A percentile compares a stretch with the other conserved stretches of the same genome.
phyloP scores from a whole-genome alignment of 2,888 invertebrate genomes.

The Chrysolina americana region DNA sequence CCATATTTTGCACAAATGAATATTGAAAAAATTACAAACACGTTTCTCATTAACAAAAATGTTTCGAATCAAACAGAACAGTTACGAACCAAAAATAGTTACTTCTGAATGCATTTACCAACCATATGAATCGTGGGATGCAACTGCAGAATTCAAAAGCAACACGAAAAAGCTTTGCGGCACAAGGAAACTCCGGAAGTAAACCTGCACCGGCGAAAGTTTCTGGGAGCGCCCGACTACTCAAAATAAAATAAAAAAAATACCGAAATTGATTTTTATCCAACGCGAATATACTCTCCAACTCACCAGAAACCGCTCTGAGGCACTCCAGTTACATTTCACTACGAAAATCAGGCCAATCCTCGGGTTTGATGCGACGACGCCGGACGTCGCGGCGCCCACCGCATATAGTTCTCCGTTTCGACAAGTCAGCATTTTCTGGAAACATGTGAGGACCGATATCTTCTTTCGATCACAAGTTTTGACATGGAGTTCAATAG shows the following conservation, averaged over 20 bases:
- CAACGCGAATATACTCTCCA: neutral
- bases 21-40: too few relatives aligned
- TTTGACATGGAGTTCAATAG: too few relatives aligned
- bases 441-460: neutral
- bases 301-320: slow-evolving; percentile 7
- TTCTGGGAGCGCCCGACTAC: neutral
- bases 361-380: neutral
- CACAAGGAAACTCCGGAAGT: neutral
- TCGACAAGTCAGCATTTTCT: neutral
- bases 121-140: too few relatives aligned
- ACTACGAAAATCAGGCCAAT: slow-evolving; percentile 14
- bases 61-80: too few relatives aligned
- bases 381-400: slow-evolving; percentile 8
- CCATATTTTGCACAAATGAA: too few relatives aligned
- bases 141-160: too few relatives aligned
- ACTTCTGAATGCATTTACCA: too few relatives aligned
- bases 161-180: too few relatives aligned
- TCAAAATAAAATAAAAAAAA: too few relatives aligned
- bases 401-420: neutral
- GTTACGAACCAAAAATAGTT: too few relatives aligned
- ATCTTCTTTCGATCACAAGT: neutral
- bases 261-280: neutral
- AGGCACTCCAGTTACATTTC: slow-evolving; percentile 1
- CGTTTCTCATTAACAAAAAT: too few relatives aligned
- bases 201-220: neutral